phyloP scores from a whole-genome alignment of 1,140 invertebrate species.

The Cyclargus thomasi region DNA sequence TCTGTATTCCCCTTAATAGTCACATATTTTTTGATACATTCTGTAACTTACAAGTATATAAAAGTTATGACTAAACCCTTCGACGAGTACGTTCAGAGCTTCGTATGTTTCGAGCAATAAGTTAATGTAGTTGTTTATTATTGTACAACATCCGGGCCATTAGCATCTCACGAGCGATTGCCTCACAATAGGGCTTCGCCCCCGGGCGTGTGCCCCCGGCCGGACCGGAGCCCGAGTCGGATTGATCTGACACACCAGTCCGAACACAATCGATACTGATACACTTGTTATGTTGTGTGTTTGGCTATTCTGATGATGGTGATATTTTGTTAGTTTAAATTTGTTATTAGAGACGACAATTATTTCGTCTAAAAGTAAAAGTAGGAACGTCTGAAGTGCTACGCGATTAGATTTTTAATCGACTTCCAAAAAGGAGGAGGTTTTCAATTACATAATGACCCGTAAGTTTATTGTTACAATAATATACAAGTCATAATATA shows the following conservation, averaged over 20 bases:
- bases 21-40: no score
- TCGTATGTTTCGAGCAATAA: not conserved
- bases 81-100: not conserved
- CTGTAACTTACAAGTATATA: no score
- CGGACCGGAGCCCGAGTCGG: not conserved
- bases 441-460: no score
- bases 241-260: constrained; percentile 2
- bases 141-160: not conserved
- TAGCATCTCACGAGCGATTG: constrained; percentile 3
- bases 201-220: not conserved
- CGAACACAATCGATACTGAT: not conserved
- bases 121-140: constrained; percentile 5
- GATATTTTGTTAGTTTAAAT: no score
- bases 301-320: not conserved
- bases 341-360: no score
- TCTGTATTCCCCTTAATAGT: no score
- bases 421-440: no score
- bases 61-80: not conserved
- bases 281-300: not conserved
- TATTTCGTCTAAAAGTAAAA: no score
- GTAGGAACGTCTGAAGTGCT: no score
- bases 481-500: no score
- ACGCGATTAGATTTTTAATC: no score
- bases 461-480: no score
- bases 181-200: not conserved